A percentile compares a stretch with the other conserved stretches of the same genome.
These are phyloP conservation scores for Pissodes strobi DNA, from an alignment of 1,140 invertebrate genomes.

Conservation along the genomic window DNA sequence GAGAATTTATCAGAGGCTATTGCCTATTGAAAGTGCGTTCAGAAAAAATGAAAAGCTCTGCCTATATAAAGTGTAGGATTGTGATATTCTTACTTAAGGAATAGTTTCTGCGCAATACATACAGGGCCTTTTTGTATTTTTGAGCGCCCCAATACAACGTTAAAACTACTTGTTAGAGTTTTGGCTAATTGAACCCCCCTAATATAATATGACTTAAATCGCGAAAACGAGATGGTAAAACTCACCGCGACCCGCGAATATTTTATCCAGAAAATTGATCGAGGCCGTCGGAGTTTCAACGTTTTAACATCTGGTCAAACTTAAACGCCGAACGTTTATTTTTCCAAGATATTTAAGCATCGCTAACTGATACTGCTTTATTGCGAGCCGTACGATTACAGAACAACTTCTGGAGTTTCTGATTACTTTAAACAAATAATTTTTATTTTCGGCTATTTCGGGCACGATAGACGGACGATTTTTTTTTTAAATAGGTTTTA, in stretches of 20 bases:
- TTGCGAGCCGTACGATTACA: neutral
- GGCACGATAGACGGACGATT: neutral
- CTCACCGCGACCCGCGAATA: neutral
- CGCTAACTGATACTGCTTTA: conserved; percentile 5
- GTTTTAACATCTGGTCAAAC: conserved; percentile 18
- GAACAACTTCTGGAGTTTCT: conserved; percentile 14
- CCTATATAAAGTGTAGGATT: too few relatives aligned
- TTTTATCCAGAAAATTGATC: conserved; percentile 7
- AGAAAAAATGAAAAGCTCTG: too few relatives aligned
- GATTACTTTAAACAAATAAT: conserved; percentile 18
- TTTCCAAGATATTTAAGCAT: conserved; percentile 14
- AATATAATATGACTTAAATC: neutral
- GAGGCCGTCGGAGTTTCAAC: conserved; percentile 4
- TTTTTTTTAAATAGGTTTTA: neutral
- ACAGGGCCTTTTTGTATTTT: too few relatives aligned
- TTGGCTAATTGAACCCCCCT: neutral
- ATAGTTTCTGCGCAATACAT: too few relatives aligned
- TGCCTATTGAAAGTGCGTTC: too few relatives aligned
- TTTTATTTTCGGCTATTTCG: conserved; percentile 9
- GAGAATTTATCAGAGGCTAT: too few relatives aligned
- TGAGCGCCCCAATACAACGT: too few relatives aligned
- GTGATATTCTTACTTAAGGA: too few relatives aligned
- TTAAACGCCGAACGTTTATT: conserved; percentile 15
- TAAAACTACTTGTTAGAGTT: too few relatives aligned
- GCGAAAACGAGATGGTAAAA: neutral